A percentile compares a stretch with the other conserved stretches of the same genome.
phyloP scores from a whole-genome alignment of 1,140 invertebrate genomes.

The Drosophila ficusphila region DNA sequence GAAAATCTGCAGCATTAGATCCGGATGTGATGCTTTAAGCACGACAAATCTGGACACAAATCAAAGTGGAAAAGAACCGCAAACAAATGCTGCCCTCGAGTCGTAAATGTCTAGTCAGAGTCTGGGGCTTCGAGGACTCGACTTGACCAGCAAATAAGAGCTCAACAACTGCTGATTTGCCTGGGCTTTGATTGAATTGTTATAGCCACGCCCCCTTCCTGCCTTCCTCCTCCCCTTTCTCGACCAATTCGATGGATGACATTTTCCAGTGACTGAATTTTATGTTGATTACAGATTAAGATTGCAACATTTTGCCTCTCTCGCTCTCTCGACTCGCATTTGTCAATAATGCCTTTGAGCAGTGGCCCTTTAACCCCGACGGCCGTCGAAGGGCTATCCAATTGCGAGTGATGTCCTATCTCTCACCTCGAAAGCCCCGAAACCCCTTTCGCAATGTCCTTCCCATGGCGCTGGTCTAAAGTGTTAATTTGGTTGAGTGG shows the following conservation, averaged over 20 bases:
- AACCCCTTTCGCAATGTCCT: background rate
- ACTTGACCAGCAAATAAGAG: constrained; percentile 42
- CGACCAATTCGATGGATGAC: constrained; percentile 68
- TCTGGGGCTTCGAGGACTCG: background rate
- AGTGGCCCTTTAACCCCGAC: constrained; percentile 50
- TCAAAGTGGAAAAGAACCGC: constrained; percentile 78
- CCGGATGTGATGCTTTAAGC: constrained; percentile 56
- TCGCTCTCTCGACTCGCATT: constrained; percentile 47
- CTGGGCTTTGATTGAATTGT: constrained; percentile 74
- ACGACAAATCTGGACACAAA: constrained; percentile 66
- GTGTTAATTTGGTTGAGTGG: constrained; percentile 82
- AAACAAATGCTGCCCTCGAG: constrained; percentile 69
- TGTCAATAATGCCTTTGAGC: constrained; percentile 78
- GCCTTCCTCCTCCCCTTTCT: background rate
- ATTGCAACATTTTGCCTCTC: constrained; percentile 76
- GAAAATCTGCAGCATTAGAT: constrained; percentile 8
- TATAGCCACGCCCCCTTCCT: constrained; percentile 34
- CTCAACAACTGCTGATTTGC: constrained; percentile 73
- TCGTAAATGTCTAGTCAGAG: constrained; percentile 28
- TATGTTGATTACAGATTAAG: constrained; percentile 83
- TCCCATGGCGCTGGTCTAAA: constrained; percentile 35
- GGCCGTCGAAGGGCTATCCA: constrained; percentile 21
- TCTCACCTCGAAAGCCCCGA: constrained; percentile 3
- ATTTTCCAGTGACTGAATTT: constrained; percentile 81
- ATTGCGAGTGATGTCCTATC: constrained; percentile 13